Evolutionary conservation across 1,140 invertebrate genomes (phyloP), one percentile per base, ranked within the genome.

Genomic region (Bactericera cockerelli): DNA sequence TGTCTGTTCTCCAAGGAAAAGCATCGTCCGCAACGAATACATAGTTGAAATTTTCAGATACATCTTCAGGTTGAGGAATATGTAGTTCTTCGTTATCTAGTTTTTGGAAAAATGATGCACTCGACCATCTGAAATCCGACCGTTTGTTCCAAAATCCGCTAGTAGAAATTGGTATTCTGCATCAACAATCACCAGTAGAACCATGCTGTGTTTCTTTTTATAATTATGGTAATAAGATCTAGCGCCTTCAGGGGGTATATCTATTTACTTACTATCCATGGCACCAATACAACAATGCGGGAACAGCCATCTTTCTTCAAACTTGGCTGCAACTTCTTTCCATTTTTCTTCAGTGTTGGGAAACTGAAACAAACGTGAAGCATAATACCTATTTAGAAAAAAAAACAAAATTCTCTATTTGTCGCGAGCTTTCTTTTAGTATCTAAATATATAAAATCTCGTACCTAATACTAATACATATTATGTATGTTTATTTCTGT

Each of bases 221-320:
- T 77, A 78, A 65, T 77, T 78, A 62, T 68, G 76, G 63, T 69
- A 75, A 21, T 65, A 58, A 6, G 68, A 70, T 53, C 69, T 69
- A 67, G 63, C 63, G 55, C 70, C 63, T 55, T 62, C 59, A 53
- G 70, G 69, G 55, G 59, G 53, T 55, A 73, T 67, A 57, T 59
- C 63, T 26, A 74, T 63, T 64, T 74, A 71, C 65, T 75, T 76
- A 16, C 71, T 72, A 65, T 76, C 72, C 10, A 77, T 63, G 3
- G 71, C 69, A 22, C 70, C 72, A 26, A 74, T n/a, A n/a, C n/a
- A 59, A 63, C 71, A 74, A 55, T 72, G 67, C n/a, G 74, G 74
- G 65, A 76, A 74, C 66, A 74, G 69, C 70, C 72, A 76, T 60
- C 38, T 63, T 53, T 67, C 58, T 61, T 68, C 67, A 68, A 73